A percentile compares a stretch with the other conserved stretches of the same genome.
Conservation (phyloP, 2,113 vertebrate genomes). For the Madoqua kirkii region DNA sequence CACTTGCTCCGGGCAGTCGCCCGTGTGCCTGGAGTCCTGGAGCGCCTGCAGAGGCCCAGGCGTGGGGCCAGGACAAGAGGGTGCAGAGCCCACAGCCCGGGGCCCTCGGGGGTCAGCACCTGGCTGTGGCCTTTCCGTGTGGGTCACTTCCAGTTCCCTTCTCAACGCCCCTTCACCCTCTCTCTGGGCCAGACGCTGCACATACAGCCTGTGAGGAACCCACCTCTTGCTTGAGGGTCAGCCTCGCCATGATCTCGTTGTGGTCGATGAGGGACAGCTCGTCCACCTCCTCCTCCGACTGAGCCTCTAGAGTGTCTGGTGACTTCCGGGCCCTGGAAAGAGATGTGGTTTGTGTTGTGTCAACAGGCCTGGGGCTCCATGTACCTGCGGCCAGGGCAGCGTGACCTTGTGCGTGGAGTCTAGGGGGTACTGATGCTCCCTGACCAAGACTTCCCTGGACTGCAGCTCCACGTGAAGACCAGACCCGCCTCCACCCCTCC, state of each 20-base stretch:
- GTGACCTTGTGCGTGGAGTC: rapidly evolving
- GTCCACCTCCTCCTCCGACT: constrained; percentile 90
- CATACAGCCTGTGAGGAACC: not conserved
- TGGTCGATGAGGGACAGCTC: constrained; percentile 97
- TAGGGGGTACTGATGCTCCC: rapidly evolving
- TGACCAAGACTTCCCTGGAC: not conserved
- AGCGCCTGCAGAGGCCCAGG: not conserved
- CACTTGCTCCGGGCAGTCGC: too few relatives aligned
- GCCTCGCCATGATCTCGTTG: constrained; percentile 93
- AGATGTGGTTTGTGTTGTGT: not conserved
- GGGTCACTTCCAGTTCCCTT: not conserved
- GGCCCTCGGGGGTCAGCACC: not conserved
- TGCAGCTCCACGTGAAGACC: rapidly evolving
- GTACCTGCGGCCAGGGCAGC: not conserved
- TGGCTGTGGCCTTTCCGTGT: not conserved
- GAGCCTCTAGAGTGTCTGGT: constrained; percentile 84
- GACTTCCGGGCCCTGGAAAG: constrained; percentile 84
- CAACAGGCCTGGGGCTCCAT: not conserved
- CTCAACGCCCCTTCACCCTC: not conserved
- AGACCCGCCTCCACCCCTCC: rapidly evolving
- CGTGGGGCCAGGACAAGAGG: not conserved
- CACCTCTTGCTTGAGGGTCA: constrained; percentile 97
- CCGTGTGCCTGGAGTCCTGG: not conserved
- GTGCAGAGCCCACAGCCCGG: rapidly evolving
- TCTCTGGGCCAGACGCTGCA: not conserved